Conservation (phyloP, 2,888 invertebrate species). For the Asteroscopus sphinx region DNA sequence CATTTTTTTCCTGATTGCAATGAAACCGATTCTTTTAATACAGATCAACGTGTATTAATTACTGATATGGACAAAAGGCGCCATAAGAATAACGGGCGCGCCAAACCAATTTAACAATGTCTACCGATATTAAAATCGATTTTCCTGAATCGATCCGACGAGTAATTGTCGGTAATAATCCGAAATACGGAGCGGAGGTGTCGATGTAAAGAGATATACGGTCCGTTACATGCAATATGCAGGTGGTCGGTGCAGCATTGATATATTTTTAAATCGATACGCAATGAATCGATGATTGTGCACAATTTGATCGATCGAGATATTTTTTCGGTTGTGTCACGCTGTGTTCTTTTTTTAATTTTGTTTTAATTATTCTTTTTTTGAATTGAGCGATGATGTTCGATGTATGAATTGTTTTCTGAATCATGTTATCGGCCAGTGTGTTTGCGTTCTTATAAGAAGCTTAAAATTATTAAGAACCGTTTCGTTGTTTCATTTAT, state of each 20-base stretch:
- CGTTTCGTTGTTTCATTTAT: too few species aligned
- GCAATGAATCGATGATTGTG: constrained; percentile 70
- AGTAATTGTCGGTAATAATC: constrained; percentile 83
- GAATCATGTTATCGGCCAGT: constrained; percentile 35
- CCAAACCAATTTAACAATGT: constrained; percentile 61
- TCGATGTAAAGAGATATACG: constrained; percentile 79
- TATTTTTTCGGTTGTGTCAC: constrained; percentile 55
- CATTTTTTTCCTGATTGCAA: constrained; percentile 48
- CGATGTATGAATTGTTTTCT: constrained; percentile 22
- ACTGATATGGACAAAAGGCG: constrained; percentile 58
- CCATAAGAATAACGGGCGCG: constrained; percentile 54
- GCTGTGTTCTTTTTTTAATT: constrained; percentile 38
- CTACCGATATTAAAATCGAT: constrained; percentile 64
- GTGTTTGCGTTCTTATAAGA: neutral
- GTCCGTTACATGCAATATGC: constrained; percentile 80
- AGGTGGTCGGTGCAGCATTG: constrained; percentile 74
- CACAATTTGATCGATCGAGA: constrained; percentile 61
- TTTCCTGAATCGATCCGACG: constrained; percentile 72
- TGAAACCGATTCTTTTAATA: constrained; percentile 48
- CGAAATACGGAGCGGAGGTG: constrained; percentile 72
- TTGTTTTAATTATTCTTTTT: constrained; percentile 23
- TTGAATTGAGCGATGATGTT: constrained; percentile 40
- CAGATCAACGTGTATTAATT: constrained; percentile 57
- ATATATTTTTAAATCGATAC: constrained; percentile 67
- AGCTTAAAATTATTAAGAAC: neutral